These are phyloP conservation scores for Caenorhabditis latens DNA, from an alignment of 1,140 invertebrate species.

Conservation along the genomic window DNA sequence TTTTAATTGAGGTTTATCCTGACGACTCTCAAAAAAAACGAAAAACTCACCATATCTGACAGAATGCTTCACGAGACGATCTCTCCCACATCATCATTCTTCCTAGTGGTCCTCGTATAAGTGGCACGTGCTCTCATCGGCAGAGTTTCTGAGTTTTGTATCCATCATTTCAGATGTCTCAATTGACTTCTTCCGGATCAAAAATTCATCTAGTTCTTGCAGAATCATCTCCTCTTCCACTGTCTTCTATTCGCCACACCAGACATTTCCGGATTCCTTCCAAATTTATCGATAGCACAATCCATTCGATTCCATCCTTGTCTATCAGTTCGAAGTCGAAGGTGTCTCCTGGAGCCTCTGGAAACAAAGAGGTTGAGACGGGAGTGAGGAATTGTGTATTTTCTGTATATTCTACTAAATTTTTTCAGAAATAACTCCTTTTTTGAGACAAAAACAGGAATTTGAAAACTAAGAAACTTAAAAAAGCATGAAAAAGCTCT, in stretches of 20 bases:
- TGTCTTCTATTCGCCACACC: not conserved
- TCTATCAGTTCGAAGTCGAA: not conserved
- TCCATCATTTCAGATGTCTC: slow-evolving; percentile 30
- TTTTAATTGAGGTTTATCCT: too few relatives aligned
- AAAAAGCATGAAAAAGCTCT: too few relatives aligned
- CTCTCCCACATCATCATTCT: slow-evolving; percentile 55
- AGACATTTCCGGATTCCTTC: not conserved
- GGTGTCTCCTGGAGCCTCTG: not conserved
- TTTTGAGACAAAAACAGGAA: too few relatives aligned
- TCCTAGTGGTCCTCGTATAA: not conserved
- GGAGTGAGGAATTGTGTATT: too few relatives aligned
- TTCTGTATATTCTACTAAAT: too few relatives aligned
- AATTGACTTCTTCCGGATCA: not conserved
- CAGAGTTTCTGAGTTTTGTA: not conserved
- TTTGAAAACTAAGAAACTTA: too few relatives aligned
- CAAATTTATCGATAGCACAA: slow-evolving; percentile 12
- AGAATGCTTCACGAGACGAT: slow-evolving; percentile 45
- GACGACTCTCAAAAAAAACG: too few relatives aligned
- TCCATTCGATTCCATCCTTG: slow-evolving; percentile 30
- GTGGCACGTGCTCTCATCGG: not conserved
- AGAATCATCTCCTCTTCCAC: slow-evolving; percentile 25
- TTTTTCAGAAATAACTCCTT: too few relatives aligned
- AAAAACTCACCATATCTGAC: slow-evolving; percentile 55
- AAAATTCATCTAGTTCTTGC: not conserved
- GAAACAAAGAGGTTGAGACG: not conserved